A percentile compares a stretch with the other conserved stretches of the same genome.
Conservation (phyloP, 2,113 vertebrate genomes). For the Haplochromis vanheusdeni region DNA sequence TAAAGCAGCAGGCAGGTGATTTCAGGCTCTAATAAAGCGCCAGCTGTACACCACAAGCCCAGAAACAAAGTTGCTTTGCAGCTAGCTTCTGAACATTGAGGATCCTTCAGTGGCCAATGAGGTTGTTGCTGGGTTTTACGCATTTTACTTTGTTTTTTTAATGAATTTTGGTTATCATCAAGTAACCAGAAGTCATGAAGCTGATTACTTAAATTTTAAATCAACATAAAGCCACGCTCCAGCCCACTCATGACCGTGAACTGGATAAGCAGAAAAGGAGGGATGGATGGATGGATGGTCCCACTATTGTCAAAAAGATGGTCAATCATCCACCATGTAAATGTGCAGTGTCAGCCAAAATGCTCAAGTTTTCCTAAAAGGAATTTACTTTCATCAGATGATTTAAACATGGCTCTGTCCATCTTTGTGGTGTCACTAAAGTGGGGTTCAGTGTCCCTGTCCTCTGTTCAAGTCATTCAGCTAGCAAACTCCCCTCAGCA, state of each 20-base stretch:
- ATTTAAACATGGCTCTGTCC: neutral
- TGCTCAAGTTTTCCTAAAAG: neutral
- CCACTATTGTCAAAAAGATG: neutral
- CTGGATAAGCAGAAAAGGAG: neutral
- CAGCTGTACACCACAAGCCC: neutral
- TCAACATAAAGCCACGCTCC: neutral
- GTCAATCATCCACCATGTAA: neutral
- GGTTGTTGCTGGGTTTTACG: neutral
- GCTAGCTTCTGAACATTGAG: neutral
- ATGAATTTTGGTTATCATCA: neutral
- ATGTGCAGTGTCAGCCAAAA: neutral
- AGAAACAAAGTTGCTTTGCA: neutral
- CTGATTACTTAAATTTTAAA: neutral
- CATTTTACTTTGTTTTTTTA: neutral
- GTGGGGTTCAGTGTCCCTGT: neutral
- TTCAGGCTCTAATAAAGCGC: neutral
- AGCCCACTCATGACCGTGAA: rapidly evolving
- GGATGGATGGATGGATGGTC: neutral
- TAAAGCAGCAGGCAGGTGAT: neutral
- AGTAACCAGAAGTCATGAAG: neutral
- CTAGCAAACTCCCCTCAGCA: neutral
- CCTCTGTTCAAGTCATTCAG: neutral
- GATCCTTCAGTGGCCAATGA: neutral
- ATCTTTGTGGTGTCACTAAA: neutral
- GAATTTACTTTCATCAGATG: neutral